Base-by-base conservation (phyloP, 2,113 vertebrate species). In the Theropithecus gelada region DNA sequence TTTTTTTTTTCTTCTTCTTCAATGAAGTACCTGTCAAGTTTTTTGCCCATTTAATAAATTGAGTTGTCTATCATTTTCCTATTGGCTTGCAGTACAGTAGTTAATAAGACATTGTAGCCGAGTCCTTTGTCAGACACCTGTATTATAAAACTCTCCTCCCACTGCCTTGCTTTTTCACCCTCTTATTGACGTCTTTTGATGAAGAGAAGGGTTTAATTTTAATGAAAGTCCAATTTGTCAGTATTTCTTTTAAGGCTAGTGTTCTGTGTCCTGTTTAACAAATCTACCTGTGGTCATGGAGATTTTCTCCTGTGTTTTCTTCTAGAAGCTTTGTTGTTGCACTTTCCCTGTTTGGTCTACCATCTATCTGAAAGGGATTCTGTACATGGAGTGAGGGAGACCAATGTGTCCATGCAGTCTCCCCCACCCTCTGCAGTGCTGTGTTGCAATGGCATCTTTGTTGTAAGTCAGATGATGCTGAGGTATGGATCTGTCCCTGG, bases 401-500 rank as follows among this genome's bases (percentile, higher is more conserved):
- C 5, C 9, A 23, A 0, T 35, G 68, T 14, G 3, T 3, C 18
- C 3, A 0, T 35, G 35, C 38, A 43, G 40, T 14, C 38, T 61
- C 79, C 20, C 50, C 18, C 0, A 0, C 35, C 27, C 32, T 32
- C 66, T 32, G 55, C 30, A 35, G 16, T 5, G 13, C 6, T 40
- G 8, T 40, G 50, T 35, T 61, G 48, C n/a, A 38, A 11, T 32
- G 68, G 40, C 8, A 12, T 52, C 82, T 81, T 20, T 66, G 35
- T 27, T n/a, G 38, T 38, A 40, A 22, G 13, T 8, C 59, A 48
- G 78, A 84, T 32, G 80, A 72, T 5, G 3, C 66, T 0, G n/a
- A 45, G 30, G n/a, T 52, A 40, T 27, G 70, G 64, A 50, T 80
- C 38, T n/a, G 43, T 10, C 22, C 43, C 73, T 30, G 40, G 61